Evolutionary conservation across 2,888 invertebrate genomes (phyloP), one percentile per base, ranked within the genome.

Genomic region (Eumacrocentrus americanus): DNA sequence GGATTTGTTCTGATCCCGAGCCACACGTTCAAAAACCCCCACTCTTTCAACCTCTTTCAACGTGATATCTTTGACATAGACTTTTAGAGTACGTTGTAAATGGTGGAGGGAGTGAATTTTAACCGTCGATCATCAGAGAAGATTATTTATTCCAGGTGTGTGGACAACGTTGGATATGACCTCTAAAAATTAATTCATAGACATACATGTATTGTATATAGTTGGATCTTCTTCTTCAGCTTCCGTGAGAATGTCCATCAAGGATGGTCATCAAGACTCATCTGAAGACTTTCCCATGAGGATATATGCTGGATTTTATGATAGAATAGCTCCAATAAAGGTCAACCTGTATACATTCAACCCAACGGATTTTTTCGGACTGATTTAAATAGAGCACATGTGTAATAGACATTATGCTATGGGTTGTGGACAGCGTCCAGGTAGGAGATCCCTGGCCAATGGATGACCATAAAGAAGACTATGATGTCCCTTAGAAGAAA

Each of bases 321-420:
- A 48, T 44, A 51, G 42, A 42, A 52, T 25, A 37, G 56, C 38
- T 42, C 51, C 56, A 48, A 59, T 61, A 50, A 62, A 59, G 70
- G 70, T 70, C 70, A 69, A 29, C 29, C 29, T 29, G 29, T 29
- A 4, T 9, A 9, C 29, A 29, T 9, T 64, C 51, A 29, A 25
- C 22, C 62, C 67, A 77, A 77, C 77, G 77, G 70, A 75, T 74
- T 71, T 76, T 77, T 75, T 78, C 72, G 74, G 68, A 71, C 78
- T 74, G 71, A 78, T 79, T 80, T 78, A 79, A 78, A 78, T 77
- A 58, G 42, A 50, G 42, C 58, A 14, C 4, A 37, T 56, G 11
- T 3, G 6, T 18, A 16, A 4, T 29, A 20, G 3, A 25, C 25
- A 18, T 7, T 34, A 57, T 66, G 52, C 12, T 35, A 14, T 34